These are phyloP conservation scores for Drosophila testacea DNA, from an alignment of 2,888 invertebrate species.

Conservation along the genomic window DNA sequence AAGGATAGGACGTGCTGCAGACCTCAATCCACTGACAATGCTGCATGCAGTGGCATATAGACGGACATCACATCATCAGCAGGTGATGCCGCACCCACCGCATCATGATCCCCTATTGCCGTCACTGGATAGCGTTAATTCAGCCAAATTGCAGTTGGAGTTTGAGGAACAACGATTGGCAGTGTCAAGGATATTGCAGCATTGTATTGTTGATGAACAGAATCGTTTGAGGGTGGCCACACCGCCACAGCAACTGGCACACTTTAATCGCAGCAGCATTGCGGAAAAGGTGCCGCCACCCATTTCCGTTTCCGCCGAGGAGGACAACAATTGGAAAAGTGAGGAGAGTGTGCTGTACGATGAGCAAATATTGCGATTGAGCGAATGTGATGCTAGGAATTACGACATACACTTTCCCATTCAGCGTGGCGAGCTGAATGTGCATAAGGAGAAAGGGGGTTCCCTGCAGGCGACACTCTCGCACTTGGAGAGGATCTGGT, in stretches of 20 bases:
- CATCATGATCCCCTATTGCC: constrained; percentile 75
- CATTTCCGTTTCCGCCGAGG: constrained; percentile 12
- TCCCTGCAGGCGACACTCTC: constrained; percentile 93
- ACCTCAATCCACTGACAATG: constrained; percentile 93
- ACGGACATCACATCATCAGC: constrained; percentile 73
- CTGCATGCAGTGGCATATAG: constrained; percentile 87
- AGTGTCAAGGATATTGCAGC: constrained; percentile 94
- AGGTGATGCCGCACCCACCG: constrained; percentile 81
- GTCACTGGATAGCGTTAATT: constrained; percentile 47
- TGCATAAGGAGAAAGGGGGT: constrained; percentile 93
- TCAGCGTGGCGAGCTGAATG: constrained; percentile 93
- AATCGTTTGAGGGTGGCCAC: constrained; percentile 93
- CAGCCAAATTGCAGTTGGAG: constrained; percentile 86
- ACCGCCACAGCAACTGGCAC: constrained; percentile 95
- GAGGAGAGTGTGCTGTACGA: constrained; percentile 56
- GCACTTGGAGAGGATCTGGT: constrained; percentile 96
- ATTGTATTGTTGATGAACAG: constrained; percentile 91
- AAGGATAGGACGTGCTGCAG: constrained; percentile 95
- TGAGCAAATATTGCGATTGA: constrained; percentile 69
- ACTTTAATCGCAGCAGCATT: constrained; percentile 92
- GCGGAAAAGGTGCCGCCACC: constrained; percentile 88
- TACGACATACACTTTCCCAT: constrained; percentile 97
- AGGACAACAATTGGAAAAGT: constrained; percentile 37
- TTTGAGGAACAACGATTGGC: constrained; percentile 93
- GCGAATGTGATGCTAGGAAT: constrained; percentile 86